Percentiles rank a stretch among this genome's conserved stretches.
These are phyloP conservation scores for Varanus salvator DNA, from an alignment of 2,113 vertebrate genomes.

Conservation along the genomic window DNA sequence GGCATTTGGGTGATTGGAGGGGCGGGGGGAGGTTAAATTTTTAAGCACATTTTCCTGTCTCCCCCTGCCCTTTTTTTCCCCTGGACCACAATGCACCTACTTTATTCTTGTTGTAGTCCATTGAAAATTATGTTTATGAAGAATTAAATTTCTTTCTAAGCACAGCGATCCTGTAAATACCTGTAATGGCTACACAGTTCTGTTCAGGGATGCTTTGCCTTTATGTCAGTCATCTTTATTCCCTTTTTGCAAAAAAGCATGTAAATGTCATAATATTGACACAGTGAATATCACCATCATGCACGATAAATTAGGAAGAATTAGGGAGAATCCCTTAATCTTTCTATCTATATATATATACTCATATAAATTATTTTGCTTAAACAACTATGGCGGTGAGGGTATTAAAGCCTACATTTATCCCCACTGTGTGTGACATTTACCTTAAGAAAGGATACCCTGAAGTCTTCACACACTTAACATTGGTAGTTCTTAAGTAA, in stretches of 20 bases:
- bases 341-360: too few relatives aligned
- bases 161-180: neutral
- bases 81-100: too few relatives aligned
- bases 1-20: too few relatives aligned
- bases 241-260: neutral
- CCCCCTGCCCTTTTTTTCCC: too few relatives aligned
- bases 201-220: neutral
- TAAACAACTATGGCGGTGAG: neutral
- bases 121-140: neutral
- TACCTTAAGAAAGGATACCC: neutral
- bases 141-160: neutral
- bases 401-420: neutral
- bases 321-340: neutral
- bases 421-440: neutral
- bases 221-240: neutral
- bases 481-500: neutral
- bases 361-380: neutral
- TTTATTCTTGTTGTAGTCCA: neutral
- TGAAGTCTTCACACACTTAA: neutral
- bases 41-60: too few relatives aligned
- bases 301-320: neutral
- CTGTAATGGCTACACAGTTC: neutral
- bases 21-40: too few relatives aligned
- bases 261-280: neutral
- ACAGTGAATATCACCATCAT: neutral